Percentiles rank a stretch among this genome's conserved stretches.
Evolutionary conservation across 2,113 vertebrate species (phyloP).

Genomic region (Sialia sialis): DNA sequence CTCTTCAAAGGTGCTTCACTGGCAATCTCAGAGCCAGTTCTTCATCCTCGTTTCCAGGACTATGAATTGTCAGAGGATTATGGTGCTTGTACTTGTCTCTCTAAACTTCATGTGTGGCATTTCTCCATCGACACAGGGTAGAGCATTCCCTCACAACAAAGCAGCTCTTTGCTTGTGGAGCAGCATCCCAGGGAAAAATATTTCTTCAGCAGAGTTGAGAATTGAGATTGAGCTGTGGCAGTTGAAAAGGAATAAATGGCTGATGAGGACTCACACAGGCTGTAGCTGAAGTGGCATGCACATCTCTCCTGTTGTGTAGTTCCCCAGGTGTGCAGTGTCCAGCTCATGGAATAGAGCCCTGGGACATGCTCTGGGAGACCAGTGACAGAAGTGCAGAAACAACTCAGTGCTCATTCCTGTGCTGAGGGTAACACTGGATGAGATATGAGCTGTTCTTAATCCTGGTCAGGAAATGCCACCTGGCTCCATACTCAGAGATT

Average conservation of each 20-base stretch:
- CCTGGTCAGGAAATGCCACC: neutral
- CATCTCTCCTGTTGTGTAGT: neutral
- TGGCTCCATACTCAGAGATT: neutral
- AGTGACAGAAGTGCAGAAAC: neutral
- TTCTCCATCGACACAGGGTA: neutral
- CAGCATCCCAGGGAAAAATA: neutral
- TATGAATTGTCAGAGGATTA: neutral
- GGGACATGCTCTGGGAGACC: neutral
- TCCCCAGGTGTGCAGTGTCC: neutral
- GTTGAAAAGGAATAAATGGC: neutral
- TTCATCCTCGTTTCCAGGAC: neutral
- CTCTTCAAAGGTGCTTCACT: neutral
- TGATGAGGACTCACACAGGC: neutral
- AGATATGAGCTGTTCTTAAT: neutral
- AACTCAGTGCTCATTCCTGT: neutral
- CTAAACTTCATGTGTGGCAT: neutral
- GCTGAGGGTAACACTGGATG: neutral
- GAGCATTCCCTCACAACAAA: neutral
- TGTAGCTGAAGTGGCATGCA: neutral
- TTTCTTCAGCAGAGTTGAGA: neutral
- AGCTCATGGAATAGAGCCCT: neutral
- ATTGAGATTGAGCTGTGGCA: neutral
- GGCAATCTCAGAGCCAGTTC: neutral
- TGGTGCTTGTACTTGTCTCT: neutral
- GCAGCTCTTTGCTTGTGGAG: neutral